A percentile compares a stretch with the other conserved stretches of the same genome.
Evolutionary conservation across 2,888 invertebrate species (phyloP).

Genomic region (Eumacrocentrus americanus): DNA sequence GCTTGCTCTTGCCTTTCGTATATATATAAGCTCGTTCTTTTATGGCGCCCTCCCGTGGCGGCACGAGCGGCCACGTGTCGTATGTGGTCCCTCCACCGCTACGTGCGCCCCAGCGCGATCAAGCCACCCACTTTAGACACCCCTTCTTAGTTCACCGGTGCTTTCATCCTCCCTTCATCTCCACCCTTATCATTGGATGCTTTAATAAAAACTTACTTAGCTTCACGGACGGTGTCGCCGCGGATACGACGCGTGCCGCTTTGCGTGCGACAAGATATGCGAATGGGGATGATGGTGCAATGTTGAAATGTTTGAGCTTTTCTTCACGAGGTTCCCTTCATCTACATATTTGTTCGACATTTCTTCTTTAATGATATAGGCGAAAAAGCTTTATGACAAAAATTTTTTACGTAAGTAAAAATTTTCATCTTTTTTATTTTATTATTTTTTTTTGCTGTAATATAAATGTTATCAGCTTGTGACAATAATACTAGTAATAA

Average conservation of each 20-base stretch:
- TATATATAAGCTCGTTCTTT: slow-evolving; percentile 34
- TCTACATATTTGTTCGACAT: too few relatives aligned
- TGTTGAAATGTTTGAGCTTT: not conserved
- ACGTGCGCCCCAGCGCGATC: slow-evolving; percentile 46
- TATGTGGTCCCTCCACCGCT: slow-evolving; percentile 36
- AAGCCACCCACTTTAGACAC: slow-evolving; percentile 57
- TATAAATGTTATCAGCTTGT: too few relatives aligned
- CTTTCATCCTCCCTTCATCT: slow-evolving; percentile 44
- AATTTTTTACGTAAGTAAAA: too few relatives aligned
- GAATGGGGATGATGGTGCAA: not conserved
- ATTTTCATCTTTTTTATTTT: too few relatives aligned
- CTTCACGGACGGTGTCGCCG: slow-evolving; percentile 17
- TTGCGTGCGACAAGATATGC: slow-evolving; percentile 17
- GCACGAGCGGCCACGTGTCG: slow-evolving; percentile 56
- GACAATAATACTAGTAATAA: too few relatives aligned
- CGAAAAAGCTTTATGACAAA: too few relatives aligned
- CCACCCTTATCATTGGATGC: slow-evolving; percentile 25
- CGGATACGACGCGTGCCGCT: slow-evolving; percentile 17
- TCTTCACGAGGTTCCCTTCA: not conserved
- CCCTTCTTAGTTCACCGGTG: slow-evolving; percentile 33
- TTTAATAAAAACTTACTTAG: slow-evolving; percentile 53
- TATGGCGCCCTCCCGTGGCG: slow-evolving; percentile 39
- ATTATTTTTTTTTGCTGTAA: too few relatives aligned
- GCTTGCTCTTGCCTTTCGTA: slow-evolving; percentile 26
- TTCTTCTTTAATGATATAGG: too few relatives aligned